Base-by-base conservation (phyloP, 2,797 vertebrate genomes). In the Muscicapa striata region DNA sequence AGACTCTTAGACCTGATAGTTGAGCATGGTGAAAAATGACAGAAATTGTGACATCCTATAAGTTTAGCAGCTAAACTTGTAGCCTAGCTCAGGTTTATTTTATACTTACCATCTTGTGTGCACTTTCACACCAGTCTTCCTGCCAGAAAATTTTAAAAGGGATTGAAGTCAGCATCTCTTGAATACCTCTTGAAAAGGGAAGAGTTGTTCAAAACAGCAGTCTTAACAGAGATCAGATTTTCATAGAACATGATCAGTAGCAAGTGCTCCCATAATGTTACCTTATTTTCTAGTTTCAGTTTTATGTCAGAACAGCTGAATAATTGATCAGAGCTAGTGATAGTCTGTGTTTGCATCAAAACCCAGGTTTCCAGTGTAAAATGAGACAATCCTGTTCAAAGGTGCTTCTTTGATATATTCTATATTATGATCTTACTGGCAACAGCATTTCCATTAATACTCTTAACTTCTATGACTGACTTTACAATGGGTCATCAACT, bases 1-100 rank as follows among this genome's bases (percentile, higher is more conserved):
- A 58, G 30, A 38, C 20, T 57, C 48, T 59, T 87, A 77, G 32
- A 91, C 36, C 26, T 82, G 68, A 89, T 38, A 76, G 85, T 38
- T 48, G 22, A 72, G 32, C 41, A 11, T 38, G 8, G 32, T 58
- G 13, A 79, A 92, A 79, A 15, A 4, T 30, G 43, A 90, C 91
- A 83, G 22, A 48, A 89, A 48, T 49, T 40, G 52, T 73, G 80
- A 34, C 32, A 23, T 17, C 30, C 0, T 40, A 0, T 54, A 79
- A 74, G 27, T 62, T 66, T 48, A 40, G 12, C 45, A 77, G 13
- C 24, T 85, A 75, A 69, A 32, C 22, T 73, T 90, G 63, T 48
- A 34, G 29, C 24, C 4, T n/a, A 57, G 15, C 46, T 61, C 32
- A 55, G 18, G 6, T 61, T 95, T 66, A 12, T 11, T 12, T 68